A percentile compares a stretch with the other conserved stretches of the same genome.
Conservation (phyloP, 2,113 vertebrate species). For the Patagioenas fasciata region DNA sequence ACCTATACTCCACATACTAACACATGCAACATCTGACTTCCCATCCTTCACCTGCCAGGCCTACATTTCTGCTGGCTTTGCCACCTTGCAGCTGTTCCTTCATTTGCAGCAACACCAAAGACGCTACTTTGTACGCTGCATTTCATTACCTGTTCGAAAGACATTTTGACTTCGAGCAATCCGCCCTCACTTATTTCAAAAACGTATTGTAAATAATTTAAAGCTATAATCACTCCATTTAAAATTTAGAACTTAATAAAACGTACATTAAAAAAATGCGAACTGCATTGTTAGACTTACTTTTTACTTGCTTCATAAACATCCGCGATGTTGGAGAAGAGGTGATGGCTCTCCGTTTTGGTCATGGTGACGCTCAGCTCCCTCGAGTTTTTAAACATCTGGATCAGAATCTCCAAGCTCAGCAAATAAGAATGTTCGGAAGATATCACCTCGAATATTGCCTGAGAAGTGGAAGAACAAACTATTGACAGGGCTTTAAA, state of each 20-base stretch:
- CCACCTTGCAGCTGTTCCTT: neutral
- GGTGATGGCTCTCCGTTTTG: slow-evolving; percentile 95
- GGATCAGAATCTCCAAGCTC: slow-evolving; percentile 93
- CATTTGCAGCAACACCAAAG: neutral
- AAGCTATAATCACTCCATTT: neutral
- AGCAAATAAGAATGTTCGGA: slow-evolving; percentile 96
- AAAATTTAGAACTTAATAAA: neutral
- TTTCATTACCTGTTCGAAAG: neutral
- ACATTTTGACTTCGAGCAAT: neutral
- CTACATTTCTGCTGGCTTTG: neutral
- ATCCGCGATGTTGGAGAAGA: slow-evolving; percentile 95
- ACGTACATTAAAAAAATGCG: neutral
- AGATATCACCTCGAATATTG: slow-evolving; percentile 97
- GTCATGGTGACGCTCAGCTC: slow-evolving; percentile 91
- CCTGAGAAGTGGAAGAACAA: slow-evolving; percentile 67
- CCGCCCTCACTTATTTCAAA: neutral
- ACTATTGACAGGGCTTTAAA: neutral
- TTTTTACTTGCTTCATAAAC: slow-evolving; percentile 93
- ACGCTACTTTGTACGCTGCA: neutral
- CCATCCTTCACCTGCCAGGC: neutral
- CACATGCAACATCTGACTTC: neutral
- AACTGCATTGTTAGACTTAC: slow-evolving; percentile 71
- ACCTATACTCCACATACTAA: neutral
- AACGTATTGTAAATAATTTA: neutral
- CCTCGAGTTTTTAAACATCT: slow-evolving; percentile 92